A percentile compares a stretch with the other conserved stretches of the same genome.
phyloP scores from a whole-genome alignment of 2,797 vertebrate genomes.

The Pogoniulus pusillus region DNA sequence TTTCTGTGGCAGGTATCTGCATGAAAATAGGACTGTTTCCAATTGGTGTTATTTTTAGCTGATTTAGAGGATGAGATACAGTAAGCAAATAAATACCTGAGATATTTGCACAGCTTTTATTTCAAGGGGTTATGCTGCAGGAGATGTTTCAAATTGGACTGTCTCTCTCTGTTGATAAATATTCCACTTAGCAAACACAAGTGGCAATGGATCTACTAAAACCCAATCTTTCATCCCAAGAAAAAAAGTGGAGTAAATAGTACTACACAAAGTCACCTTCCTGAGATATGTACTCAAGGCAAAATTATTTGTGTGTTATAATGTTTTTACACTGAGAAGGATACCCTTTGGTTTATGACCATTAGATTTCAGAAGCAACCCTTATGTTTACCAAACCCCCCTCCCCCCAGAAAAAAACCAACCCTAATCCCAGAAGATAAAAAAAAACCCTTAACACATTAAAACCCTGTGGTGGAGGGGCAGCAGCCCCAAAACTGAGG shows the following conservation, averaged over 20 bases:
- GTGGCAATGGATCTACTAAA: not conserved
- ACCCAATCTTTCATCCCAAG: not conserved
- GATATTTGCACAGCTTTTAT: not conserved
- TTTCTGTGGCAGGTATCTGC: not conserved
- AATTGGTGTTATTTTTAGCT: not conserved
- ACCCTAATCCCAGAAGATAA: not conserved
- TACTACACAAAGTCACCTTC: not conserved
- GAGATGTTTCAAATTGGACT: not conserved
- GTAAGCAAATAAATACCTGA: not conserved
- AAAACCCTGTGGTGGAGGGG: no score
- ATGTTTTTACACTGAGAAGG: not conserved
- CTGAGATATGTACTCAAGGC: fast-evolving
- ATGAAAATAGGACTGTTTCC: not conserved
- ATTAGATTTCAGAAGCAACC: not conserved
- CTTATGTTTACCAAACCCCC: not conserved
- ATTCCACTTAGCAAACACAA: not conserved
- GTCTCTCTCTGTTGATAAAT: not conserved
- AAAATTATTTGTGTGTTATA: not conserved
- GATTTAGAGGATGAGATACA: not conserved
- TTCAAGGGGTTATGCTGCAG: not conserved
- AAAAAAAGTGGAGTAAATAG: not conserved
- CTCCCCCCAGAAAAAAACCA: no score
- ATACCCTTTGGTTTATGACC: not conserved
- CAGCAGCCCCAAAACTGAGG: no score
- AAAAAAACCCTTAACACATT: not conserved